These are phyloP conservation scores for Diaprepes abbreviatus DNA, from an alignment of 2,888 invertebrate species.

Conservation along the genomic window DNA sequence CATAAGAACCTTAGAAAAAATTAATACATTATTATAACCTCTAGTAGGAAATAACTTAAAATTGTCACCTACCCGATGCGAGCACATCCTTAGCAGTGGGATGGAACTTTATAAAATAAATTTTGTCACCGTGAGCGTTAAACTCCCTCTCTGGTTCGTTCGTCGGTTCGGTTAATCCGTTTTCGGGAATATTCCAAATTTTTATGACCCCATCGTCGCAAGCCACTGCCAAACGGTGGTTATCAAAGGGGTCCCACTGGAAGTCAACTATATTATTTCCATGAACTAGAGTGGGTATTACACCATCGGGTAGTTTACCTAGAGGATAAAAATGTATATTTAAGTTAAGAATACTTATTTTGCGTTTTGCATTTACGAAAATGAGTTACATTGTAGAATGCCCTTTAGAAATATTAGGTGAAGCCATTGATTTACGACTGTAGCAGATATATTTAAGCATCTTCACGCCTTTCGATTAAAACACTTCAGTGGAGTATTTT, in stretches of 20 bases:
- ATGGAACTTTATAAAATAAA: constrained; percentile 92
- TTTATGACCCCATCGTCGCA: constrained; percentile 84
- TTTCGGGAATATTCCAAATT: constrained; percentile 63
- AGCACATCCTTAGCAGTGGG: constrained; percentile 89
- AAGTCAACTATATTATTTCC: constrained; percentile 93
- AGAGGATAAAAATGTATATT: too few relatives aligned
- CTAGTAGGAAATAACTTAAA: neutral
- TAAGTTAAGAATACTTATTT: too few relatives aligned
- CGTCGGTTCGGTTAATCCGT: constrained; percentile 80
- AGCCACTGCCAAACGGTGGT: constrained; percentile 78
- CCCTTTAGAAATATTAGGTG: too few relatives aligned
- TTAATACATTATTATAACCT: neutral
- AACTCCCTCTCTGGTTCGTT: constrained; percentile 79
- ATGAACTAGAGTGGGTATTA: constrained; percentile 90
- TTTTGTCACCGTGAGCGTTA: constrained; percentile 90
- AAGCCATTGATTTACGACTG: too few relatives aligned
- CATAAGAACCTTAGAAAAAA: constrained; percentile 80
- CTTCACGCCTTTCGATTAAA: too few relatives aligned
- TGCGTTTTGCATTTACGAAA: too few relatives aligned
- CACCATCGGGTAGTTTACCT: constrained; percentile 84
- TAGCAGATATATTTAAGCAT: too few relatives aligned
- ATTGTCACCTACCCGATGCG: constrained; percentile 73
- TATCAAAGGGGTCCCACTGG: constrained; percentile 91
- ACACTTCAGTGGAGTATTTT: too few relatives aligned
- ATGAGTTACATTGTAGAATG: too few relatives aligned